phyloP scores from a whole-genome alignment of 2,113 vertebrate genomes.

The Myotis yumanensis region DNA sequence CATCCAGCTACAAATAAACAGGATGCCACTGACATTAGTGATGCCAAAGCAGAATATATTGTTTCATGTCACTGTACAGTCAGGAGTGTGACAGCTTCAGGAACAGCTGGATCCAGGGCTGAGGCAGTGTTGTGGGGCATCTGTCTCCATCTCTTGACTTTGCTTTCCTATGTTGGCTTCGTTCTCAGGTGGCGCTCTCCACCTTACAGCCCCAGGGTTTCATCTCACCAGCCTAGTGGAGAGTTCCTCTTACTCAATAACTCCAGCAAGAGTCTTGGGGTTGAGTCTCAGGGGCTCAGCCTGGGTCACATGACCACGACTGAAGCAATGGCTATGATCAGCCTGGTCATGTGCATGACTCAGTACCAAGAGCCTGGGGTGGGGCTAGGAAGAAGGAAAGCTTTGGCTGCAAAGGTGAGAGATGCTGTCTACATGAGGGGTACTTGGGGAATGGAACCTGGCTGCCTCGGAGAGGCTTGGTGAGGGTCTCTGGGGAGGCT shows the following conservation, averaged over 20 bases:
- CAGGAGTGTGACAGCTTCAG: not conserved
- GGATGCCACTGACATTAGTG: not conserved
- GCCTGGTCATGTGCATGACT: not conserved
- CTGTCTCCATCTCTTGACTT: not conserved
- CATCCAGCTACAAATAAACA: not conserved
- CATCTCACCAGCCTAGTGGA: not conserved
- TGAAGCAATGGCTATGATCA: not conserved
- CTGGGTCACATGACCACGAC: not conserved
- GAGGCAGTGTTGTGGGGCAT: not conserved
- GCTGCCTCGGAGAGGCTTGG: not conserved
- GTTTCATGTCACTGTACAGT: not conserved
- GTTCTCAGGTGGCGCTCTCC: not conserved
- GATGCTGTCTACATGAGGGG: not conserved
- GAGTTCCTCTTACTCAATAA: not conserved
- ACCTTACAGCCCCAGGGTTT: not conserved
- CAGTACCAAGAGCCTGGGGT: not conserved
- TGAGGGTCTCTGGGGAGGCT: not conserved
- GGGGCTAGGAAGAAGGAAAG: not conserved
- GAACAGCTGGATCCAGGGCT: not conserved
- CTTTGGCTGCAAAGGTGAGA: not conserved
- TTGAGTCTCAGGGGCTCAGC: not conserved
- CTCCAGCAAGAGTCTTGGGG: not conserved
- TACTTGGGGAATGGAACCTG: not conserved
- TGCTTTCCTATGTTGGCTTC: not conserved
- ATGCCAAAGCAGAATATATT: not conserved